Conservation (phyloP, 1,140 invertebrate species). For the Popillia japonica region DNA sequence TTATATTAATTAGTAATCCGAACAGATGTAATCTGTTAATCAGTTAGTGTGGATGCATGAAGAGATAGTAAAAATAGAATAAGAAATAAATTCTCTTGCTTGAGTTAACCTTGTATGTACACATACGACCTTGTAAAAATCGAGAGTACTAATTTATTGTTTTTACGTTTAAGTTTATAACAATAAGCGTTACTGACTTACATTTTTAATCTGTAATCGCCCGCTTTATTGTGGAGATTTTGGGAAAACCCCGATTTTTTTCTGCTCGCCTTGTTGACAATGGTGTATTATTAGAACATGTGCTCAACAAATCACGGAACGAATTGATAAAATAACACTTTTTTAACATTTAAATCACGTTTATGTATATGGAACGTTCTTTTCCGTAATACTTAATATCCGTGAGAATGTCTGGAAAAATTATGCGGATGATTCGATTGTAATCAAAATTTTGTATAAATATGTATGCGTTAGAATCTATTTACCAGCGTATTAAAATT, state of each 20-base stretch:
- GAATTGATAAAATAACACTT: neutral
- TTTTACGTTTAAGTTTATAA: neutral
- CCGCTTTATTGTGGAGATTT: conserved; percentile 13
- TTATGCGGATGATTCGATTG: too few species aligned
- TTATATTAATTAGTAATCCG: too few species aligned
- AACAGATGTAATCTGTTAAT: too few species aligned
- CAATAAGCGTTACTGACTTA: neutral
- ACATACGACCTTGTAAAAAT: neutral
- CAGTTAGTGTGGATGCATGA: too few species aligned
- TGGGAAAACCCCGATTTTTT: neutral
- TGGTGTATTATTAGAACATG: neutral
- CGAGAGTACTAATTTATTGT: conserved; percentile 18
- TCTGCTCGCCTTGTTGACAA: neutral
- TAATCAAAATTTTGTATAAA: too few species aligned
- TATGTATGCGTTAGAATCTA: too few species aligned
- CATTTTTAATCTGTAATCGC: conserved; percentile 20
- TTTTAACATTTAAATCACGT: conserved; percentile 1
- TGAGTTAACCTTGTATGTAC: neutral
- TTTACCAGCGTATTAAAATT: too few species aligned
- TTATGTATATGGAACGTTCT: neutral
- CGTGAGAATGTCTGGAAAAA: neutral
- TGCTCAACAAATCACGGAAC: neutral
- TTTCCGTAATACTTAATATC: neutral
- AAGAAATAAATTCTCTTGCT: too few species aligned
- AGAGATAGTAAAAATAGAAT: too few species aligned